These are phyloP conservation scores for Cercopithecus petaurista DNA, from an alignment of 2,797 vertebrate species.

Conservation along the genomic window DNA sequence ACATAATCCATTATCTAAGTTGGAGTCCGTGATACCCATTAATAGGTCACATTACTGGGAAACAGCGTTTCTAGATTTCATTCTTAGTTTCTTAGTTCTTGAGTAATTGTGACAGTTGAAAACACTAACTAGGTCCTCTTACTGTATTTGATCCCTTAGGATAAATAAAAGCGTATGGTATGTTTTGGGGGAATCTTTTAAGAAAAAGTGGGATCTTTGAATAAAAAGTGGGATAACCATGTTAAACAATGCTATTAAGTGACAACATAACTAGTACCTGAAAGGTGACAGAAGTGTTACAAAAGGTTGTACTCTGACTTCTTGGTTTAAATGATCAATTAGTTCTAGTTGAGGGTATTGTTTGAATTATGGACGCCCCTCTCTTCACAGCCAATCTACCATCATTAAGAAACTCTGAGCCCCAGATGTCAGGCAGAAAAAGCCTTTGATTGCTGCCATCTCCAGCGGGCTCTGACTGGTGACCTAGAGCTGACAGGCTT, in stretches of 20 bases:
- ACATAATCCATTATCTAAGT: not conserved
- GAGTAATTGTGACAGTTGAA: not conserved
- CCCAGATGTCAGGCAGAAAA: conserved; percentile 38
- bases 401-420: conserved; percentile 51
- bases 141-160: not conserved
- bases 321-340: not conserved
- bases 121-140: not conserved
- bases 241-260: not conserved
- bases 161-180: not conserved
- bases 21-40: not conserved
- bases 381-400: conserved; percentile 59
- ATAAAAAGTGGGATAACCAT: not conserved
- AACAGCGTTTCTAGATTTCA: not conserved
- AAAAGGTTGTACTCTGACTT: conserved; percentile 12
- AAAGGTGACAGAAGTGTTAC: not conserved
- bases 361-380: conserved; percentile 27
- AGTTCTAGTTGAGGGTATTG: conserved; percentile 32
- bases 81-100: conserved; percentile 9
- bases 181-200: not conserved
- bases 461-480: not conserved
- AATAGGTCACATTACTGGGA: not conserved
- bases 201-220: not conserved
- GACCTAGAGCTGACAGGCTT: conserved; percentile 30
- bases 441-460: conserved; percentile 12
- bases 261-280: not conserved